Base-by-base conservation (phyloP, 2,888 invertebrate genomes). In the Noctua fimbriata region DNA sequence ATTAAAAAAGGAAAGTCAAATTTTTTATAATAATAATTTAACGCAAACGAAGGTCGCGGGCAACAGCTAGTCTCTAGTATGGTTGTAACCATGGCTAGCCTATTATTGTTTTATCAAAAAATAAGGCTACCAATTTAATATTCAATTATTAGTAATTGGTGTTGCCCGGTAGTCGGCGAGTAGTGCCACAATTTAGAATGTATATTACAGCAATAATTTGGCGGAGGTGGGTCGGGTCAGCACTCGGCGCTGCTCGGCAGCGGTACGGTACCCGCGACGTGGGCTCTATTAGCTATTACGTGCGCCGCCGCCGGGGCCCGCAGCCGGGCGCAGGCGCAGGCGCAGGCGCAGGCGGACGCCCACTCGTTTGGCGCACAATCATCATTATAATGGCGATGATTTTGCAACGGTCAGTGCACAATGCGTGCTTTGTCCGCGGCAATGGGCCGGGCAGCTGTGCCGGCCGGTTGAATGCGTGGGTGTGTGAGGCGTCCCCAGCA, bases 401-500 rank as follows among this genome's bases (percentile, higher is more conserved):
- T 84, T 86, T 21, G 78, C 87, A 90, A 86, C 88, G 91, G 91
- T 86, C 90, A 86, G 79, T 82, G 82, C 85, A 91, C 91, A 91
- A 90, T 89, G 82, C 79, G 70, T 66, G 73, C 81, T 79, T 73
- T 79, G 76, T 82, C 28, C n/a, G 28, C 9, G 79, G 89, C 85
- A 85, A 85, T 79, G 71, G 71, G 41, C 41, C 69, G 47, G 73
- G 83, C 91, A 91, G 92, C 91, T 91, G 91, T 87, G 58, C 65
- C 32, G 28, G 78, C 76, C 32, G 69, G 66, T 80, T 24, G 73
- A 67, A 41, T 36, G 79, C 71, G 84, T 66, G 67, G 82, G 84
- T 47, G 83, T 70, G 41, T 6, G 28, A n/a, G 76, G 52, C 44
- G 69, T 49, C 81, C 47, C 32, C 36, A 21, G 36, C 44, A 14